Evolutionary conservation across 30 jellyfish, hydroid and myxozoan species (phyloP).

Genomic region (Turritopsis rubra): DNA sequence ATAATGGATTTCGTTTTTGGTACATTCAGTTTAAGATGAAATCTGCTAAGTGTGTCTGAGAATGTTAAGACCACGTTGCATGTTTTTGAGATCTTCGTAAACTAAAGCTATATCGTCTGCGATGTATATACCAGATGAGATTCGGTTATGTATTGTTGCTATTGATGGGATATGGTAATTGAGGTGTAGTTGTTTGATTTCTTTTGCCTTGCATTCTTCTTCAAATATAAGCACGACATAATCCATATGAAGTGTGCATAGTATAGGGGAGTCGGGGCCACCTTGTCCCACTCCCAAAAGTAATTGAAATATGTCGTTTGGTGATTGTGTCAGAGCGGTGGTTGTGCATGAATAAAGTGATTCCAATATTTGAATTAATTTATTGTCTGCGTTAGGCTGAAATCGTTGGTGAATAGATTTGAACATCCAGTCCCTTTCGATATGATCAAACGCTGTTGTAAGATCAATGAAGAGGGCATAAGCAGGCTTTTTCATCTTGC

Average conservation of each 20-base stretch:
- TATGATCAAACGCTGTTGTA: no score
- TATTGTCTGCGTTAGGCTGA: no score
- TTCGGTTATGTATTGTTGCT: background rate
- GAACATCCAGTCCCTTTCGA: no score
- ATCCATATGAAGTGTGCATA: background rate
- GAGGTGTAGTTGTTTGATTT: background rate
- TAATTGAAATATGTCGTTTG: no score
- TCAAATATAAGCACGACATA: background rate
- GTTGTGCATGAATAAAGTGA: conserved; percentile 8
- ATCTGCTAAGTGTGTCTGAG: background rate
- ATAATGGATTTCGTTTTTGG: background rate
- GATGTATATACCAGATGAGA: background rate
- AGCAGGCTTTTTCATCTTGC: no score
- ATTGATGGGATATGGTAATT: background rate
- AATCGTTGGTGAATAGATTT: no score
- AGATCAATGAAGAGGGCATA: no score
- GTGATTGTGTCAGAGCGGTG: background rate
- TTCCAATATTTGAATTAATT: no score
- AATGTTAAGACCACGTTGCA: background rate
- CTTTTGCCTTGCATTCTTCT: conserved; percentile 2
- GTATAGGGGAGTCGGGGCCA: background rate
- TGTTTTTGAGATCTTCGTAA: background rate
- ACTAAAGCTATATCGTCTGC: background rate
- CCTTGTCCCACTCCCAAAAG: conserved; percentile 10
- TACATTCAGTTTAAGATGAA: no score